phyloP scores from a whole-genome alignment of 1,140 invertebrate species.

The Zaprionus kolodkinae region DNA sequence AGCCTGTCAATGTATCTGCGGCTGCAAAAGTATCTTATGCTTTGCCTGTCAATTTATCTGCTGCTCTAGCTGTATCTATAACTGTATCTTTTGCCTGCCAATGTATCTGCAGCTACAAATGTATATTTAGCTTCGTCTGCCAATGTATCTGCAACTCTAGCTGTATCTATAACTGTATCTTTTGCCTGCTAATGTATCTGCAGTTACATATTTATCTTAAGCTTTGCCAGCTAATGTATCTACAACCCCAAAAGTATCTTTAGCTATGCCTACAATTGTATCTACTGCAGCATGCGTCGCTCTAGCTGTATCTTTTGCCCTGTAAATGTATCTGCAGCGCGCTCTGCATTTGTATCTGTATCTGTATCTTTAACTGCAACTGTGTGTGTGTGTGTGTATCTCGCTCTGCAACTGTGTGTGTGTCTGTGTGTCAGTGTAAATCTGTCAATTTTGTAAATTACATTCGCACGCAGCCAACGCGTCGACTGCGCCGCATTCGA shows the following conservation, averaged over 20 bases:
- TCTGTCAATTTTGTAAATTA: constrained; percentile 81
- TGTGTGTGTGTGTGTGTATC: not conserved
- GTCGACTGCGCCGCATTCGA: constrained; percentile 55
- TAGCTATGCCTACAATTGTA: not conserved
- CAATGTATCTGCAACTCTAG: not conserved
- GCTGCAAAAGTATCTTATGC: not conserved
- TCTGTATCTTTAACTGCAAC: no score
- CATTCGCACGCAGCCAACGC: constrained; percentile 68
- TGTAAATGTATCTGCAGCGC: not conserved
- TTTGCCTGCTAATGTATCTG: not conserved
- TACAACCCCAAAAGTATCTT: not conserved
- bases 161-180: not conserved
- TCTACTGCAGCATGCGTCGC: not conserved
- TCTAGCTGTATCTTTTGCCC: not conserved
- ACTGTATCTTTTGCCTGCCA: not conserved
- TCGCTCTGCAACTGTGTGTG: not conserved
- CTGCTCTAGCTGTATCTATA: not conserved
- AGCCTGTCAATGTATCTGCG: not conserved
- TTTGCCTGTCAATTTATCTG: not conserved
- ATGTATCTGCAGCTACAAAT: not conserved
- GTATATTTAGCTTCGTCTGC: not conserved
- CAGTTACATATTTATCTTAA: not conserved
- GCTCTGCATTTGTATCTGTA: not conserved
- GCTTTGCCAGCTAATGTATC: not conserved
- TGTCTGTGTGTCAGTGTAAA: constrained; percentile 55